Percentiles rank a stretch among this genome's conserved stretches.
These are phyloP conservation scores for Cairina moschata DNA, from an alignment of 2,113 vertebrate genomes.

Conservation along the genomic window DNA sequence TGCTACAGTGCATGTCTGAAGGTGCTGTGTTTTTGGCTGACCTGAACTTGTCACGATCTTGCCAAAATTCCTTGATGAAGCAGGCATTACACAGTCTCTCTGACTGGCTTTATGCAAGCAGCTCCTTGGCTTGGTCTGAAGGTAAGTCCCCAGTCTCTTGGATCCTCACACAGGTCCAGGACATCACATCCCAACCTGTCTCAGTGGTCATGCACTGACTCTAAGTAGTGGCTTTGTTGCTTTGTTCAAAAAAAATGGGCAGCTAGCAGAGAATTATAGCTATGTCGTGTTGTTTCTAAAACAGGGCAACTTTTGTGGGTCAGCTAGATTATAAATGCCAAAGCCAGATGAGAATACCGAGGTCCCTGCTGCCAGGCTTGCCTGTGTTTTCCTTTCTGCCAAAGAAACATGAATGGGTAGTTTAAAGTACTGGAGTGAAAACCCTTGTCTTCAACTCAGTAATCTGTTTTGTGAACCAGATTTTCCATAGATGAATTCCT, in stretches of 20 bases:
- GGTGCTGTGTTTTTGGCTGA: conserved; percentile 19
- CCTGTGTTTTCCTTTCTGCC: neutral
- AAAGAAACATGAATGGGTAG: neutral
- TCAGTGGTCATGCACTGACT: neutral
- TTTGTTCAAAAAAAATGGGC: neutral
- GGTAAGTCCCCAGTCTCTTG: neutral
- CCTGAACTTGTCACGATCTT: conserved; percentile 35
- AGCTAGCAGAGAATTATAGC: neutral
- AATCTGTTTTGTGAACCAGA: neutral
- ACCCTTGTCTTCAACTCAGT: neutral
- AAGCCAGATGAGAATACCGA: neutral
- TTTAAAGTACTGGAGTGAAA: neutral
- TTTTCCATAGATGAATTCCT: neutral
- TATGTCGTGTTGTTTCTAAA: neutral
- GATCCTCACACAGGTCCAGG: neutral
- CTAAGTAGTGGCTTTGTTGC: neutral
- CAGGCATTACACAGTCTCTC: conserved; percentile 47
- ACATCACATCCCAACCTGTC: neutral
- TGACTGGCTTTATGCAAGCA: conserved; percentile 17
- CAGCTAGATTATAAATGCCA: neutral
- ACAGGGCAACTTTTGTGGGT: neutral
- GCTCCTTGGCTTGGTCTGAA: neutral
- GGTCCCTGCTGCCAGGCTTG: neutral
- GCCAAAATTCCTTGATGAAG: conserved; percentile 55
- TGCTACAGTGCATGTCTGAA: neutral